Percentiles rank a stretch among this genome's conserved stretches.
Evolutionary conservation across 2,113 vertebrate species (phyloP).

Genomic region (Nesoenas mayeri): DNA sequence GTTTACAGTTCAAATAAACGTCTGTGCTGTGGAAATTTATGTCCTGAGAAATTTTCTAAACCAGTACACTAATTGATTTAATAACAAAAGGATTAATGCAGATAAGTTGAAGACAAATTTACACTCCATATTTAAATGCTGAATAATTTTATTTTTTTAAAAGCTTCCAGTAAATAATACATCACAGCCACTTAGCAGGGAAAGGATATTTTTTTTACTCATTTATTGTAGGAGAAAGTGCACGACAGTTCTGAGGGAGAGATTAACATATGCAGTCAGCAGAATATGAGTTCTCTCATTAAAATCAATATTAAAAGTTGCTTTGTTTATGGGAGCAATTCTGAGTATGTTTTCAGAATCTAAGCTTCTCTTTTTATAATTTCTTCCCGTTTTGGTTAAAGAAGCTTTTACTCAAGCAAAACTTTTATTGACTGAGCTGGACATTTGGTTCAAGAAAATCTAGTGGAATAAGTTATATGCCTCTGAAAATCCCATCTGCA

Average conservation of each 20-base stretch:
- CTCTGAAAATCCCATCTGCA: neutral
- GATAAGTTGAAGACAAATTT: neutral
- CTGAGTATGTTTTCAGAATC: neutral
- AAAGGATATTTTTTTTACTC: neutral
- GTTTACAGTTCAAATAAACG: constrained; percentile 24
- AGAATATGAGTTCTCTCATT: neutral
- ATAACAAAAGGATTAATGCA: neutral
- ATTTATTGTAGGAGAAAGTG: neutral
- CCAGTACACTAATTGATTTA: neutral
- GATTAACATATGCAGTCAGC: neutral
- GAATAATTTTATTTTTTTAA: neutral
- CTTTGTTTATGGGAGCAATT: neutral
- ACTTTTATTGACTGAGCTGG: neutral
- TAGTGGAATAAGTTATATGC: neutral
- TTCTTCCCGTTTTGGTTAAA: neutral
- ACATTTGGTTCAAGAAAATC: neutral
- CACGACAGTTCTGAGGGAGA: neutral
- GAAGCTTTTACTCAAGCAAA: neutral
- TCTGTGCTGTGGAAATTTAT: neutral
- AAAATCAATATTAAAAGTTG: neutral
- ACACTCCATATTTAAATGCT: neutral
- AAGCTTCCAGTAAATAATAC: neutral
- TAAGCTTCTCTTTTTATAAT: neutral
- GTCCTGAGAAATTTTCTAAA: constrained; percentile 25
- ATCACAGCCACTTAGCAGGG: neutral